phyloP scores from a whole-genome alignment of 1,140 invertebrate genomes.

The Drosophila seguyi region DNA sequence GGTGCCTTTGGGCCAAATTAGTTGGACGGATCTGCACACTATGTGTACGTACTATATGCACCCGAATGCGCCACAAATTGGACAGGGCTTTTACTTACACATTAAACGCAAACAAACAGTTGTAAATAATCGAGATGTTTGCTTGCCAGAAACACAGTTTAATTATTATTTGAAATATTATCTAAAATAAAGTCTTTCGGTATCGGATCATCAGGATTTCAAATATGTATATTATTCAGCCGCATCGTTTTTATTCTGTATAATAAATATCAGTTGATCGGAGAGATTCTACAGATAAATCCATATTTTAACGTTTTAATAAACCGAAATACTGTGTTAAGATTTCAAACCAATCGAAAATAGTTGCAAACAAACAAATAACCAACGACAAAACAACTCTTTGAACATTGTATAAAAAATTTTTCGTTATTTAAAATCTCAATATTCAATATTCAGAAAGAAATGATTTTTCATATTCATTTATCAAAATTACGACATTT shows the following conservation, averaged over 20 bases:
- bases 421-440: too few species aligned
- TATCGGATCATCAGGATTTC: not conserved
- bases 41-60: not conserved
- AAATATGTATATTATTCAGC: not conserved
- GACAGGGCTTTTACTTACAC: conserved; percentile 43
- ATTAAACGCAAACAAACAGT: conserved; percentile 10
- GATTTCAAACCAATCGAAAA: too few species aligned
- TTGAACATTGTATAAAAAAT: too few species aligned
- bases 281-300: not conserved
- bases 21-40: conserved; percentile 20
- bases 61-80: conserved; percentile 33
- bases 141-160: not conserved
- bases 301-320: too few species aligned
- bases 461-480: too few species aligned
- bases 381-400: too few species aligned
- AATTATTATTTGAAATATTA: not conserved
- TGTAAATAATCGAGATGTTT: not conserved
- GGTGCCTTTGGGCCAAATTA: conserved; percentile 34
- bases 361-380: too few species aligned
- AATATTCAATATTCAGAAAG: too few species aligned
- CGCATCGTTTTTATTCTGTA: too few species aligned
- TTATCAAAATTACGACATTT: too few species aligned
- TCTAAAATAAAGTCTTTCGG: not conserved
- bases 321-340: too few species aligned
- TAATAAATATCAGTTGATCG: not conserved